phyloP scores from a whole-genome alignment of 2,113 vertebrate genomes.

The Bucco capensis region DNA sequence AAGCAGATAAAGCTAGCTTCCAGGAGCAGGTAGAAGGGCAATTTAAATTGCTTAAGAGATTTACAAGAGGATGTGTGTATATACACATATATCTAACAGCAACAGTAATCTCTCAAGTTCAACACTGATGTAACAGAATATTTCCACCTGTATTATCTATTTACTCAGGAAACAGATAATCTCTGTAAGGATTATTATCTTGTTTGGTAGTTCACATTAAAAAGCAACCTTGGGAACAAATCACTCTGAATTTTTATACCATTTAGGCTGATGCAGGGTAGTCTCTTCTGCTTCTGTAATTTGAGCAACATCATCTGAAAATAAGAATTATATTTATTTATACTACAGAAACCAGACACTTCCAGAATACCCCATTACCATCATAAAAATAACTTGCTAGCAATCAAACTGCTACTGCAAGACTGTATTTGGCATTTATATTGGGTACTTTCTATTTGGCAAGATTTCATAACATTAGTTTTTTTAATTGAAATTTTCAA shows the following conservation, averaged over 20 bases:
- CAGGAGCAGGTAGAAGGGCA: neutral
- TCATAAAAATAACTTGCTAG: neutral
- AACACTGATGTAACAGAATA: neutral
- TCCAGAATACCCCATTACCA: neutral
- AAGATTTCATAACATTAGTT: accelerated
- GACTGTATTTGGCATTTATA: neutral
- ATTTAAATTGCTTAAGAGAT: neutral
- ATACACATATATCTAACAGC: neutral
- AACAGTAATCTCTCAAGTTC: neutral
- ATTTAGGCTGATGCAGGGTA: neutral
- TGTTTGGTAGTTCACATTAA: neutral
- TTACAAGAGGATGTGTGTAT: neutral
- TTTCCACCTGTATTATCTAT: neutral
- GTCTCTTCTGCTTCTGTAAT: neutral
- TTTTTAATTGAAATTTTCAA: neutral
- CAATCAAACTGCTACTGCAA: neutral
- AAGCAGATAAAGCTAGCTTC: neutral
- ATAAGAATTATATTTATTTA: neutral
- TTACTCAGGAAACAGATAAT: neutral
- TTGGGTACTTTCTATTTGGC: neutral
- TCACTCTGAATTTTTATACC: neutral
- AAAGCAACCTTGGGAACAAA: neutral
- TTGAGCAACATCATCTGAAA: neutral
- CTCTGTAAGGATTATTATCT: neutral
- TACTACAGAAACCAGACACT: neutral